A percentile compares a stretch with the other conserved stretches of the same genome.
phyloP scores from a whole-genome alignment of 2,888 invertebrate genomes.

The Dysmachus trigonus region DNA sequence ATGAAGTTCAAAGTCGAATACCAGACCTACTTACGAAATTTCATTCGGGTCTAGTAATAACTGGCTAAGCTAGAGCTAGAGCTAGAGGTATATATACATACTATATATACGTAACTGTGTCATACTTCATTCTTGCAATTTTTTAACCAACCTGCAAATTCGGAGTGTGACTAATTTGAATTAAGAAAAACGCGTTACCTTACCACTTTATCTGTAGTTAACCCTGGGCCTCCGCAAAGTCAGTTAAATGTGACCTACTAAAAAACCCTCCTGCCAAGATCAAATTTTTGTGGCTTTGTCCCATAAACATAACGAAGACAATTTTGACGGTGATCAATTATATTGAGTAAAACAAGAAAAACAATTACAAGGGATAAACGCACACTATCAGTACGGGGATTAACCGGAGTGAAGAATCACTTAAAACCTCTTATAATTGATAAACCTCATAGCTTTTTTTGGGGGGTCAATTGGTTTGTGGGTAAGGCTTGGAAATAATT shows the following conservation, averaged over 20 bases:
- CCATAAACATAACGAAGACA: background rate
- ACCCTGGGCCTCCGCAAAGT: background rate
- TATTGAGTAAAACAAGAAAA: background rate
- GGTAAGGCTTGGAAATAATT: background rate
- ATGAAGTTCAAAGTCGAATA: conserved; percentile 8
- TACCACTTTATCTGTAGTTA: background rate
- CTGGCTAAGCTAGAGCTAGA: background rate
- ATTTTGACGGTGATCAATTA: background rate
- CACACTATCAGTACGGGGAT: background rate
- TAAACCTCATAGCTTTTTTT: background rate
- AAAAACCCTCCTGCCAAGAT: background rate
- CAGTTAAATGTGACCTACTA: background rate
- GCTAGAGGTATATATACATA: no score
- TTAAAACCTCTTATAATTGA: background rate
- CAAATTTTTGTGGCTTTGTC: background rate
- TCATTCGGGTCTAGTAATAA: background rate
- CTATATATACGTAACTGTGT: background rate
- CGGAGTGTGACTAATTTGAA: background rate
- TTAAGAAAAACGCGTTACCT: background rate
- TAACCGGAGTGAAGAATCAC: background rate
- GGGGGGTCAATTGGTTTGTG: background rate
- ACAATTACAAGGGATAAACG: background rate
- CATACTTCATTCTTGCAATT: background rate
- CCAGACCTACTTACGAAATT: background rate
- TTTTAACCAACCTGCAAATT: background rate